A percentile compares a stretch with the other conserved stretches of the same genome.
Conservation (phyloP, 2,888 invertebrate species). For the Pandemis heparana region DNA sequence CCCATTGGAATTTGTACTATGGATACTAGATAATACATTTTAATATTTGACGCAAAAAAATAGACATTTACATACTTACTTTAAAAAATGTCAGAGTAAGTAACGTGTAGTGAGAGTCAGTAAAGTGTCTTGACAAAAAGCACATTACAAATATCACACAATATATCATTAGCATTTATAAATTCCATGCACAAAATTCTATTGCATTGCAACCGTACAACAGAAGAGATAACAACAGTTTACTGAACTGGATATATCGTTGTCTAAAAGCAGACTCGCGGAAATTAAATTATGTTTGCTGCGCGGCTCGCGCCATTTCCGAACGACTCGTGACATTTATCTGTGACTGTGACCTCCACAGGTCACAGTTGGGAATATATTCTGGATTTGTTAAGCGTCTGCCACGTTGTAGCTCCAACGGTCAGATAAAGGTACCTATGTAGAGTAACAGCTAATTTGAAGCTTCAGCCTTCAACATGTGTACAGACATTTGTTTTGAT, state of each 20-base stretch:
- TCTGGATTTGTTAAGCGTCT: conserved; percentile 5
- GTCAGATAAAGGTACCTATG: background rate
- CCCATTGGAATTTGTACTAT: no score
- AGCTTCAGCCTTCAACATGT: background rate
- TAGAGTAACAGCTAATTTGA: background rate
- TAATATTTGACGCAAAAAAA: no score
- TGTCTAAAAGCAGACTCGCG: conserved; percentile 41
- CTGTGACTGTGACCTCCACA: background rate
- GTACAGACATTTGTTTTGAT: no score
- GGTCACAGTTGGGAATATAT: conserved; percentile 6
- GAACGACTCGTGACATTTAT: conserved; percentile 38
- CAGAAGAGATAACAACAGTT: background rate
- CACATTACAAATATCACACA: background rate
- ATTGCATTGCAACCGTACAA: background rate
- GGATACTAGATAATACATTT: no score
- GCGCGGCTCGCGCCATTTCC: conserved; percentile 36
- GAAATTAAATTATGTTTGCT: conserved; percentile 43
- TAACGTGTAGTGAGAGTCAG: no score
- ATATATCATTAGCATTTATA: background rate
- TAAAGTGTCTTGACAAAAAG: no score
- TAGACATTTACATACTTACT: no score
- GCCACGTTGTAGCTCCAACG: background rate
- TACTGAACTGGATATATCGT: conserved; percentile 31
- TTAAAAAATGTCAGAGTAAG: no score
- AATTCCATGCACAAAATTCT: background rate